These are phyloP conservation scores for Platichthys flesus DNA, from an alignment of 2,113 vertebrate species.

Conservation along the genomic window DNA sequence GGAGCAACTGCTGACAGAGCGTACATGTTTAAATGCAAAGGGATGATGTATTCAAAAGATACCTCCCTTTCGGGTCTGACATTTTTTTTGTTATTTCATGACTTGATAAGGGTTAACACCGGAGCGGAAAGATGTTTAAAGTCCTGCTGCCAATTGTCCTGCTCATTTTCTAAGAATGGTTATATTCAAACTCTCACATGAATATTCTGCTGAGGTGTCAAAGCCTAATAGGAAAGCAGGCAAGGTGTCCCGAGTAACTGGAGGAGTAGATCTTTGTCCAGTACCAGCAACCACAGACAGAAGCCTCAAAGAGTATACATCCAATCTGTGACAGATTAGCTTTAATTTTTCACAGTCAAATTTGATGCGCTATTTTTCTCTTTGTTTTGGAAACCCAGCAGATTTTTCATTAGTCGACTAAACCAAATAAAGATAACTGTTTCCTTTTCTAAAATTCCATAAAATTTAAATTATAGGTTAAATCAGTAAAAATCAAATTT, in stretches of 20 bases:
- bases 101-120: slow-evolving; percentile 51
- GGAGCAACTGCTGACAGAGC: slow-evolving; percentile 26
- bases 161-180: slow-evolving; percentile 43
- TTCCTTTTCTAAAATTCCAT: background rate
- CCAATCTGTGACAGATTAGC: slow-evolving; percentile 37
- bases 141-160: slow-evolving; percentile 39
- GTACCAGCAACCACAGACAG: slow-evolving; percentile 3
- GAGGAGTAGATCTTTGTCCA: slow-evolving; percentile 22
- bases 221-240: slow-evolving; percentile 44
- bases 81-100: slow-evolving; percentile 17
- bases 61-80: slow-evolving; percentile 6
- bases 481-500: background rate
- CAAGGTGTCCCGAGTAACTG: slow-evolving; percentile 20
- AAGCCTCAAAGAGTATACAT: slow-evolving; percentile 22
- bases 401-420: background rate
- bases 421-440: background rate
- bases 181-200: slow-evolving; percentile 44
- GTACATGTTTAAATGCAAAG: slow-evolving; percentile 30
- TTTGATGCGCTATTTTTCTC: background rate
- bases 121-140: slow-evolving; percentile 33
- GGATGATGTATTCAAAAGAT: slow-evolving; percentile 18
- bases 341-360: slow-evolving; percentile 38
- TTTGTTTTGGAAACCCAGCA: background rate
- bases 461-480: background rate
- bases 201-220: slow-evolving; percentile 32